Conservation (phyloP, 2,797 vertebrate genomes). For the Sebastes kiyomatsui region DNA sequence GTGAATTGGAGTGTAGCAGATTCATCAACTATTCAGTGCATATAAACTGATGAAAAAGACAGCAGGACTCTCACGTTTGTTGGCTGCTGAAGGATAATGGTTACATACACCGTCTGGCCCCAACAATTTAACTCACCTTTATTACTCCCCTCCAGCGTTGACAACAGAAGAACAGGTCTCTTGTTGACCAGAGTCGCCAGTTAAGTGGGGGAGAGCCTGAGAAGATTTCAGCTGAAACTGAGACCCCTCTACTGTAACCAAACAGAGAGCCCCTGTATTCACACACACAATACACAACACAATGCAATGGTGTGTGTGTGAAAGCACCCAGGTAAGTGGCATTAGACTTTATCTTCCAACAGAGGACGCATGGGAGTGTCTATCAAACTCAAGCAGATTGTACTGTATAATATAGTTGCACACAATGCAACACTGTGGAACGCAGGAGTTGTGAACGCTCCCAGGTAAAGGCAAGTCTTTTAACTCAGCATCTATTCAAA, state of each 20-base stretch:
- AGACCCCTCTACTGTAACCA: slow-evolving; percentile 42
- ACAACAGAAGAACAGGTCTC: slow-evolving; percentile 63
- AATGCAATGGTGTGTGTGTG: slow-evolving; percentile 27
- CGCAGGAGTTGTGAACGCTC: neutral
- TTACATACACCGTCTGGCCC: slow-evolving; percentile 34
- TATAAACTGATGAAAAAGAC: slow-evolving; percentile 12
- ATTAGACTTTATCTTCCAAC: neutral
- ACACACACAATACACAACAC: slow-evolving; percentile 40
- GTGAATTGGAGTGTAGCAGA: neutral
- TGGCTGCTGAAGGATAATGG: slow-evolving; percentile 33
- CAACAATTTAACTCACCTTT: slow-evolving; percentile 47
- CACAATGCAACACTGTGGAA: neutral
- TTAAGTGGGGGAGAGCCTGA: slow-evolving; percentile 18
- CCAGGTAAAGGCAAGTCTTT: neutral
- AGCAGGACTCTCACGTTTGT: slow-evolving; percentile 17
- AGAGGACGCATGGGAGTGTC: neutral
- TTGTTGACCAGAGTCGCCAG: slow-evolving; percentile 46
- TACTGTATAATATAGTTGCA: neutral
- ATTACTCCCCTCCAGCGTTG: slow-evolving; percentile 44
- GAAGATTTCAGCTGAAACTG: slow-evolving; percentile 62
- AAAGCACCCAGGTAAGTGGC: slow-evolving; percentile 23
- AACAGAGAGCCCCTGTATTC: slow-evolving; percentile 64
- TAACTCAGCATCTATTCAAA: slow-evolving; percentile 18
- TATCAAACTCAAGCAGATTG: slow-evolving; percentile 11
- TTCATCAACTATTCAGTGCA: slow-evolving; percentile 13